Base-by-base conservation (phyloP, 1,140 invertebrate species). In the Pachypsylla venusta region DNA sequence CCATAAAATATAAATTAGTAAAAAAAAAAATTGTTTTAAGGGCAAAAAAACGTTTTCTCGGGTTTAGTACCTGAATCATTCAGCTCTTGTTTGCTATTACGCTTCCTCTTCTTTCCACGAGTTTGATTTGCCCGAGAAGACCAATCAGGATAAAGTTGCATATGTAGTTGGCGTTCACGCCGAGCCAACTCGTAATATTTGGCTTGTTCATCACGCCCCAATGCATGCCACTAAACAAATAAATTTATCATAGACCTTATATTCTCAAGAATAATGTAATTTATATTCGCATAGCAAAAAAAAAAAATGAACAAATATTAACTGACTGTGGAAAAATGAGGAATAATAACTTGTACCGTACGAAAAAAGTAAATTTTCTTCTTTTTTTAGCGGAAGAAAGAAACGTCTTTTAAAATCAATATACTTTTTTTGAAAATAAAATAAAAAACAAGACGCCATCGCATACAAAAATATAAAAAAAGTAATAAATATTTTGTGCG, bases 171-270 rank as follows among this genome's bases (percentile, higher is more conserved):
- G 76, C 94, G 85, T 78, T 98, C 93, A 76, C 93, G 87, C 72
- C 89, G 82, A 68, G 95, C 95, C 84, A 96, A 84, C 76, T 98
- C 95, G 83, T 98, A 99, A 87, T 98, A 99, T 79, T 97, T 97
- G 74, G 91, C 89, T 80, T 99, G 95, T 80, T 98, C 95, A 76
- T 94, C 89, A 78, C 92, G 85, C 73, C 90, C 88, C 80, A 99
- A 82, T 73, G 90, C 89, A 82, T 98, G 95, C 96, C 96, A 99
- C 91, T 96, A 76, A 48, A 59, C 22, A 19, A 55, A 60, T 20
- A 55, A 26, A 58, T 48, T 14, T 24, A 55, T 53, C 42, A n/a
- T 53, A n/a, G n/a, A 19, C n/a, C 22, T 53, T 53, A 53, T n/a
- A 53, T 53, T 20, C 42, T 20, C 42, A 53, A 19, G n/a, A 19